Evolutionary conservation across 53 echinoderm and acorn worm species (phyloP).

Genomic region (Holothuria scabra): DNA sequence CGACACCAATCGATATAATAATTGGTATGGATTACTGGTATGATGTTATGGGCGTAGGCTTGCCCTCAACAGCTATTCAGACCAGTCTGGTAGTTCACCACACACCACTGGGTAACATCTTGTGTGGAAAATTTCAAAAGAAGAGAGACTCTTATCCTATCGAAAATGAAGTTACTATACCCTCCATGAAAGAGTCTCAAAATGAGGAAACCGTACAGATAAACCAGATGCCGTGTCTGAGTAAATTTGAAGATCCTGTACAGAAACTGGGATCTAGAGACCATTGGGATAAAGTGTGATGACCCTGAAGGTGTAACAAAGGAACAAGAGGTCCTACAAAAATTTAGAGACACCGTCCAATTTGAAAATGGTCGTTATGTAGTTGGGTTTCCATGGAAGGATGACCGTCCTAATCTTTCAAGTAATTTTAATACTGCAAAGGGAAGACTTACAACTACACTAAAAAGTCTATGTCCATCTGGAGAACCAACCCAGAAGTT

Average conservation of each 20-base stretch:
- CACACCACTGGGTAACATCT: slow-evolving; percentile 4
- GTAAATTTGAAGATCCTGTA: no score
- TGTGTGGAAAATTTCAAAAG: slow-evolving; percentile 12
- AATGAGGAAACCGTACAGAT: no score
- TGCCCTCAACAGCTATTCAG: slow-evolving; percentile 8
- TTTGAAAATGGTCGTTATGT: slow-evolving; percentile 1
- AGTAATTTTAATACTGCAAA: slow-evolving; percentile 1
- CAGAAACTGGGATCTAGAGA: no score
- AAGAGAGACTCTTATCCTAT: neutral
- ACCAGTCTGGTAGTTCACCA: slow-evolving; percentile 20
- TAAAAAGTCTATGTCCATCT: slow-evolving; percentile 6
- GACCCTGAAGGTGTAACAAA: no score
- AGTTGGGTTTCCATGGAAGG: slow-evolving; percentile 5
- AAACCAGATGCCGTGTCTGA: no score
- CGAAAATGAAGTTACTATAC: no score
- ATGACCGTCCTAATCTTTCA: neutral
- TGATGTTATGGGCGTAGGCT: slow-evolving; percentile 1
- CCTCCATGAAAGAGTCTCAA: no score
- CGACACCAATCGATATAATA: slow-evolving; percentile 2
- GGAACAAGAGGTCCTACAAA: no score
- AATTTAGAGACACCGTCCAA: neutral
- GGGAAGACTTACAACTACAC: neutral
- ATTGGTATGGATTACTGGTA: slow-evolving; percentile 19
- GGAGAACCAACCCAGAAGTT: neutral
- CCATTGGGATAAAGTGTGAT: no score